Base-by-base conservation (phyloP, 2,113 vertebrate species). In the Pelecanus crispus region DNA sequence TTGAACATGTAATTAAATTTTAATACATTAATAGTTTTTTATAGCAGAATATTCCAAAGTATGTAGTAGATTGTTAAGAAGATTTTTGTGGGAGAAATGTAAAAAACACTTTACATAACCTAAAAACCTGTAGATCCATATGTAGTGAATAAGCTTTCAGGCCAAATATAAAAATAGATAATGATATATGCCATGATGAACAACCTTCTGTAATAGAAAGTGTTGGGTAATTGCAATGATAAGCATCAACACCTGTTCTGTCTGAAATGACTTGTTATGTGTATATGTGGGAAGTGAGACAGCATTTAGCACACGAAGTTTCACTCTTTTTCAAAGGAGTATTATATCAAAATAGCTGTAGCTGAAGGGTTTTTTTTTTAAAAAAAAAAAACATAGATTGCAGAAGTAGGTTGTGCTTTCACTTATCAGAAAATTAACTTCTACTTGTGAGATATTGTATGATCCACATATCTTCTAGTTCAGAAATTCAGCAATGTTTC, bases 371-470 rank as follows among this genome's bases (percentile, higher is more conserved):
- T 36, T 42, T n/a, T 36, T 44, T 24, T 9, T 24, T 26, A 26
- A 5, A 28, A 13, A 21, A 55, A 71, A 26, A 49, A 13, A 31
- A 36, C 4, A 59, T 1, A 58, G 4, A 56, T 26, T 45, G 3
- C 11, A 66, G 29, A 81, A 42, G 3, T 4, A 32, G 5, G 7
- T 29, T 92, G 18, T 45, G 5, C 11, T 92, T 91, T 79, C 20
- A 38, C 9, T 75, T 79, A 28, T 4, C 11, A 79, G 44, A 79
- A 86, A 70, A 67, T 28, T n/a, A 47, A 74, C 7, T 45, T 77
- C 25, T 66, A 26, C 36, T n/a, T 90, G 17, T 63, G 21, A 61
- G 7, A n/a, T 4, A 63, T 53, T 0, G 0, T 63, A n/a, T 45
- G 15, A 77, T 77, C 9, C 21, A 47, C 11, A 24, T n/a, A 16